Percentiles rank a stretch among this genome's conserved stretches.
Conservation (phyloP, 1,140 invertebrate species). For the Teleopsis dalmanni region DNA sequence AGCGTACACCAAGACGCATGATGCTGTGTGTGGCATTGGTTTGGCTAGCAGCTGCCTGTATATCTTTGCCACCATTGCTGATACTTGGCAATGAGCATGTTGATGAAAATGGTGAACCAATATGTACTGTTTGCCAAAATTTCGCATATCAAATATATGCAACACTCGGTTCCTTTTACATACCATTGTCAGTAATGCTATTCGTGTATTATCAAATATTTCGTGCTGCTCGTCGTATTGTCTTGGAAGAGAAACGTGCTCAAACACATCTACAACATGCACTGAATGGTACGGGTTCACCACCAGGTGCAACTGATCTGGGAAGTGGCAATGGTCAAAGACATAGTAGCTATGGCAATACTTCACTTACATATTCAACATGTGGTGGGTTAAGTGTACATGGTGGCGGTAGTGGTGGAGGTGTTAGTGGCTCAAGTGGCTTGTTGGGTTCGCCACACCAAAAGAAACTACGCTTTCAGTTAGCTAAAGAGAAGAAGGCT, state of each 20-base stretch:
- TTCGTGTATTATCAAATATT: conserved; percentile 89
- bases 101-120: conserved; percentile 52
- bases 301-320: conserved; percentile 35
- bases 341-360: conserved; percentile 32
- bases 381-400: conserved; percentile 11
- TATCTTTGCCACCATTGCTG: conserved; percentile 78
- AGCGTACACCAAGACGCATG: conserved; percentile 76
- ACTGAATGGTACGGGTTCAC: conserved; percentile 58
- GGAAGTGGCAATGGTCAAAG: conserved; percentile 22
- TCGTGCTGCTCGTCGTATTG: conserved; percentile 71
- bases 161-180: conserved; percentile 82
- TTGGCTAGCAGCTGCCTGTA: conserved; percentile 82
- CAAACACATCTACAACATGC: conserved; percentile 72
- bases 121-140: conserved; percentile 77
- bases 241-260: conserved; percentile 75
- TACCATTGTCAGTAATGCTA: conserved; percentile 83
- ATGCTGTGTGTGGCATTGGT: conserved; percentile 77
- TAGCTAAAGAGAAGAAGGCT: conserved; percentile 86
- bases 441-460: conserved; percentile 52
- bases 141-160: conserved; percentile 86
- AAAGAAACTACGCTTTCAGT: conserved; percentile 69
- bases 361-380: conserved; percentile 17
- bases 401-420: conserved; percentile 32
- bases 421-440: conserved; percentile 32
- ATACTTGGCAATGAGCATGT: conserved; percentile 80